Evolutionary conservation across 2,797 vertebrate genomes (phyloP), one percentile per base, ranked within the genome.

Genomic region (Tiaroga cobitis): DNA sequence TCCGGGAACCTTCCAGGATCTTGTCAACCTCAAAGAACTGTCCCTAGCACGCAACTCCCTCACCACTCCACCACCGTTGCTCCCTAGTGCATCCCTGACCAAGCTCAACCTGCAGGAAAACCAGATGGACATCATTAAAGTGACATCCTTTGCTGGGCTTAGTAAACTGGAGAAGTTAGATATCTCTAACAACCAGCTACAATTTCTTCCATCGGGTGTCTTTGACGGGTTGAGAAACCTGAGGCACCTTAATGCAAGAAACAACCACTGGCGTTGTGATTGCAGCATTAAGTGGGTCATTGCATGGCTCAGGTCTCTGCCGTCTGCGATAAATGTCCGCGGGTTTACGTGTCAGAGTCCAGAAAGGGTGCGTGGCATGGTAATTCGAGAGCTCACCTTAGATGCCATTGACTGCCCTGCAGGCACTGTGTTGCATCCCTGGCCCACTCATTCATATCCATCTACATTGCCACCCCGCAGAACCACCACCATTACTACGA

Each of bases 261-360:
- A 96, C 91, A 99, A 99, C 91, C 96, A 96, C 5, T 99, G 98
- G 98, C 95, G 94, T 68, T 99, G 98, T 82, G 97, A 99, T 94
- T 99, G 98, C 89, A 90, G 94, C 49, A 96, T 99, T 41, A 97
- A 97, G 39, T 99, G 98, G 98, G 97, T 99, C 91, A 97, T 97
- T 2, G 96, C 97, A 85, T 99, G 97, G 98, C 96, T 99, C 86
- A 99, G 97, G 90, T 95, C 96, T 18, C 92, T 98, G 92, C 96
- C 97, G 0, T 43, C 96, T 39, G 94, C 96, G 26, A 93, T 99
- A 88, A 99, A 99, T 0, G 98, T 98, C 43, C 93, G 98, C 1
- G 98, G 98, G 18, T 98, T 99, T 76, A 96, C 97, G 93, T 99
- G 98, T 91, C 96, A 96, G 85, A 97, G 95, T 80, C 98, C 98